Percentiles rank a stretch among this genome's conserved stretches.
phyloP scores from a whole-genome alignment of 64 coral and sea anemone species.

The Montipora efflorescens region DNA sequence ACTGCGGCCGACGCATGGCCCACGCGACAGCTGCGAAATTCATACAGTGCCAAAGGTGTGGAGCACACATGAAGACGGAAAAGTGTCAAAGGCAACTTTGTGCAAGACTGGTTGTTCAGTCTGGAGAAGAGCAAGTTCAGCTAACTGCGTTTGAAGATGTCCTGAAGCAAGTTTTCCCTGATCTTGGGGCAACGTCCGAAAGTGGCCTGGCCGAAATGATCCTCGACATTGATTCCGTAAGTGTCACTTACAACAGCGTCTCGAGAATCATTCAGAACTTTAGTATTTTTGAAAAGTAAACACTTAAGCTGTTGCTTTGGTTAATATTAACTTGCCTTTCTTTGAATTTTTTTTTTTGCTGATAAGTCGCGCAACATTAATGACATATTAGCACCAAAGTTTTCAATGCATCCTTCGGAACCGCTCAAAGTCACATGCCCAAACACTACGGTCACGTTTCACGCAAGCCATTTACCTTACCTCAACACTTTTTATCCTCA shows the following conservation, averaged over 20 bases:
- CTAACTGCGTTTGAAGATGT: not conserved
- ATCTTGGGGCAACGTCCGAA: conserved; percentile 1
- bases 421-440: not conserved
- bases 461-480: not conserved
- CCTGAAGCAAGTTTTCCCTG: conserved; percentile 19
- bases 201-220: conserved; percentile 1
- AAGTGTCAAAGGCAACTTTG: not conserved
- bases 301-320: not conserved
- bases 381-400: conserved; percentile 9
- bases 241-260: conserved; percentile 7
- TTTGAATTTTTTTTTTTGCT: not conserved
- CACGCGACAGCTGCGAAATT: not conserved
- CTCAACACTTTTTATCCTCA: not conserved
- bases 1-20: not conserved
- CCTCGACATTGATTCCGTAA: conserved; percentile 4
- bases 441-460: not conserved
- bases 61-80: not conserved
- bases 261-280: conserved; percentile 17
- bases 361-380: not conserved
- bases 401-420: not conserved
- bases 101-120: not conserved
- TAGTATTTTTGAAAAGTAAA: not conserved
- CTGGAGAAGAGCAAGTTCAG: not conserved
- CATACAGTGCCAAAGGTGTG: conserved; percentile 7
- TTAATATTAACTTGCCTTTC: not conserved